Base-by-base conservation (phyloP, 2,888 invertebrate genomes). In the Drosophila neutralis region DNA sequence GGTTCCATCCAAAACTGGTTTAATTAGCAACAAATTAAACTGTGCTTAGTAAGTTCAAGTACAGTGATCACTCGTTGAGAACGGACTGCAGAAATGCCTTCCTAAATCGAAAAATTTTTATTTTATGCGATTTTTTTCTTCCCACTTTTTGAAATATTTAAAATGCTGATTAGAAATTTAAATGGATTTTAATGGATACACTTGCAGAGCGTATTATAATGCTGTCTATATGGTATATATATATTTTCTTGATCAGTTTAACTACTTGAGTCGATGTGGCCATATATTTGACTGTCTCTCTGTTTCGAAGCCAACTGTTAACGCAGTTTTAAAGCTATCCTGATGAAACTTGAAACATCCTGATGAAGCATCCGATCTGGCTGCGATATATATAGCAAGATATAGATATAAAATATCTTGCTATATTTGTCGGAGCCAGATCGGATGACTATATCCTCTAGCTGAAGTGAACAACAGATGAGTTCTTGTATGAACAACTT, bases 41-140 rank as follows among this genome's bases (percentile, higher is more conserved):
- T 24, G 24, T 24, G 24, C 2, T 24, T 24, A 24, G 24, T 24
- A 2, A 27, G 27, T 27, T 27, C 0, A 21, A 21, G 42, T 42
- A 42, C 42, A 42, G 42, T 42, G 42, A 42, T 2, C 21, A 21
- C 42, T 42, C 21, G 42, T 2, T 0, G 1, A 13, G 21, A 5
- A 21, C 4, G 0, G 13, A 42, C 21, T 1, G 40, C 40, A 4
- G 2, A 33, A 33, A 33, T 33, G 4, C 33, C 10, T 33, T 4
- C n/a, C 2, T 4, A 0, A n/a, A n/a, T 40, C 10, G n/a, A n/a
- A 10, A 40, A 40, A 2, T n/a, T n/a, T 0, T 0, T 11, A 21
- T 21, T 42, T 21, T 11, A 11, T 11, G 11, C 4, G 7, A 45
- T 4, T 21, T 21, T 21, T 3, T 3, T 6, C 4, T 7, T 21